Evolutionary conservation across 2,888 invertebrate species (phyloP).

Genomic region (Reticulitermes lucifugus): DNA sequence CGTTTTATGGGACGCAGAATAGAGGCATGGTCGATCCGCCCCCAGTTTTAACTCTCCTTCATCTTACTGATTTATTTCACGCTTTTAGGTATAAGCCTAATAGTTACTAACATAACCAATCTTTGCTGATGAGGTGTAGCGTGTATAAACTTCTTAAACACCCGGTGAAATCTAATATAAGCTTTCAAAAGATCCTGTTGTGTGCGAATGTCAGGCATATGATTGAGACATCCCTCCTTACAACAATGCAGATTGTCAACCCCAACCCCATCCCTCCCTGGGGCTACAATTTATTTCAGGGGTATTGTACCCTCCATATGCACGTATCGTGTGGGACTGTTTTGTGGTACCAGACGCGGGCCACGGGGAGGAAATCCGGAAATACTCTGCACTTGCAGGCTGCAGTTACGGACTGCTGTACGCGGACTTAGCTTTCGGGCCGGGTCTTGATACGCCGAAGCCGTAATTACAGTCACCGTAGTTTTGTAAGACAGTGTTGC

Average conservation of each 20-base stretch:
- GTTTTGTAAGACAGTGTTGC: no score
- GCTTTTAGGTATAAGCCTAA: no score
- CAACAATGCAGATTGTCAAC: slow-evolving; percentile 32
- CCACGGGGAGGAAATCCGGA: slow-evolving; percentile 4
- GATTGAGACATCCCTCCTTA: slow-evolving; percentile 41
- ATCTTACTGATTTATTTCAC: no score
- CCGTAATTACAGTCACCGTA: no score
- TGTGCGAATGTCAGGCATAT: slow-evolving; percentile 33
- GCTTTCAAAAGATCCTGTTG: neutral
- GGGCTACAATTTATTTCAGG: slow-evolving; percentile 34
- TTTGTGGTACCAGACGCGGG: neutral
- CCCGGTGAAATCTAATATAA: neutral
- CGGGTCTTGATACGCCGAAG: no score
- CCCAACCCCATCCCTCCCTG: neutral
- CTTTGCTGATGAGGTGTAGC: no score
- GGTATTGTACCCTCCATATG: slow-evolving; percentile 23
- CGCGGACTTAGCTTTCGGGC: no score
- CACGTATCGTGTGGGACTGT: neutral
- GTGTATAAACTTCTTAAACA: neutral
- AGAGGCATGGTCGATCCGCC: no score
- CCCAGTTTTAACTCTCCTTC: no score
- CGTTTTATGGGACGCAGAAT: no score
- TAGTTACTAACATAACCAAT: no score
- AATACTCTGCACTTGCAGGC: neutral
- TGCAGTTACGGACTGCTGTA: no score